A percentile compares a stretch with the other conserved stretches of the same genome.
Conservation (phyloP, 2,888 invertebrate species). For the Myathropa florea region DNA sequence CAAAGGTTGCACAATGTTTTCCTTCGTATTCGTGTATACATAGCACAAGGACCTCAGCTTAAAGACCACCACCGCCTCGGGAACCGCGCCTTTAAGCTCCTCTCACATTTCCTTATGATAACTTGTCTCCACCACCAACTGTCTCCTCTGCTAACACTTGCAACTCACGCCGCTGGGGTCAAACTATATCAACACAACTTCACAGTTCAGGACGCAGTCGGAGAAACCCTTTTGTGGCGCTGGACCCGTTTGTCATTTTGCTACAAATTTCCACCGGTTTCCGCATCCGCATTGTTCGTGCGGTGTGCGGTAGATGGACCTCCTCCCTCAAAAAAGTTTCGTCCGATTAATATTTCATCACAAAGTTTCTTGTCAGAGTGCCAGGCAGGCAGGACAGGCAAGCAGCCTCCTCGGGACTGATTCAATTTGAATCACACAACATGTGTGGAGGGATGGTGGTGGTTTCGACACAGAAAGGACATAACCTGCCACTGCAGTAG, state of each 20-base stretch:
- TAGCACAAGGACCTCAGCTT: constrained; percentile 4
- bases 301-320: constrained; percentile 20
- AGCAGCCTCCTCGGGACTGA: constrained; percentile 28
- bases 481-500: constrained; percentile 48
- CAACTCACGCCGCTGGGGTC: constrained; percentile 33
- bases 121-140: constrained; percentile 43
- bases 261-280: constrained; percentile 63
- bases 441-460: constrained; percentile 15
- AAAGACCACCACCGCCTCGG: constrained; percentile 40
- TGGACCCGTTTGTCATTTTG: constrained; percentile 57
- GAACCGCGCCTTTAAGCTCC: constrained; percentile 29
- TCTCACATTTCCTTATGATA: constrained; percentile 15
- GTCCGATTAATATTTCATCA: constrained; percentile 68
- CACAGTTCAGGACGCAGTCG: constrained; percentile 3
- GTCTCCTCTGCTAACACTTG: background rate
- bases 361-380: constrained; percentile 67
- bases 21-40: constrained; percentile 22
- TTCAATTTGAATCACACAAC: constrained; percentile 67
- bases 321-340: constrained; percentile 30
- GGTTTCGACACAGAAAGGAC: background rate
- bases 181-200: constrained; percentile 51
- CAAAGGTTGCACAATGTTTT: constrained; percentile 52
- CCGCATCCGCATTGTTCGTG: constrained; percentile 68
- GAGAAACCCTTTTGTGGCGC: constrained; percentile 25
- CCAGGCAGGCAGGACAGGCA: constrained; percentile 33